Percentiles rank a stretch among this genome's conserved stretches.
Conservation (phyloP, 2,113 vertebrate species). For the Mohoua ochrocephala region DNA sequence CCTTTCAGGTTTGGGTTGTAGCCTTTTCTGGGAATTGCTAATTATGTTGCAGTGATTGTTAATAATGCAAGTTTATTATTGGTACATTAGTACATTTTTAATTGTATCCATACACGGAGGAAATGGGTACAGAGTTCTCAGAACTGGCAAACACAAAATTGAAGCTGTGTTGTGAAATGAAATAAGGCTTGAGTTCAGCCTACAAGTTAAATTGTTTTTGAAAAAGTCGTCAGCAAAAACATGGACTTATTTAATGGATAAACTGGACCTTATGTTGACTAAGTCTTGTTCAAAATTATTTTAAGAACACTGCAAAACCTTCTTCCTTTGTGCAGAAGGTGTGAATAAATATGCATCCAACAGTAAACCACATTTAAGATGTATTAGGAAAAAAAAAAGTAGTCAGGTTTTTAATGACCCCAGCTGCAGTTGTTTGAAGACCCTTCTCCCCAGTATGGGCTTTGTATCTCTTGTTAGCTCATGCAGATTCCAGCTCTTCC, state of each 20-base stretch:
- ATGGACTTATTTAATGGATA: background rate
- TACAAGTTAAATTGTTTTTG: background rate
- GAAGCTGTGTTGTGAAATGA: background rate
- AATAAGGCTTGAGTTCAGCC: constrained; percentile 21
- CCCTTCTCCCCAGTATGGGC: background rate
- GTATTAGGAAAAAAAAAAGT: background rate
- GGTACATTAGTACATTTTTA: constrained; percentile 8
- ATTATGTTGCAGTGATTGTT: background rate
- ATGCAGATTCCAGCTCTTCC: background rate
- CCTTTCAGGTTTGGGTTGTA: background rate
- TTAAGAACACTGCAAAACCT: background rate
- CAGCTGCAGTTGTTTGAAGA: background rate
- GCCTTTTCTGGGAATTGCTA: constrained; percentile 6
- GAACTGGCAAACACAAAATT: background rate
- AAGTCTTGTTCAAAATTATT: background rate
- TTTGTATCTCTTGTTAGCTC: background rate
- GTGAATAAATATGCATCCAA: background rate
- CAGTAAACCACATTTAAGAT: background rate
- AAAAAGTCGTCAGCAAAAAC: background rate
- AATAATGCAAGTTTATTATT: background rate
- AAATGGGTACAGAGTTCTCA: background rate
- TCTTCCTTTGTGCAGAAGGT: background rate
- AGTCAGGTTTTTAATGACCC: background rate
- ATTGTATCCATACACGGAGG: background rate
- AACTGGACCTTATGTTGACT: background rate